Base-by-base conservation (phyloP, 2,888 invertebrate species). In the Gymnosoma rotundatum region DNA sequence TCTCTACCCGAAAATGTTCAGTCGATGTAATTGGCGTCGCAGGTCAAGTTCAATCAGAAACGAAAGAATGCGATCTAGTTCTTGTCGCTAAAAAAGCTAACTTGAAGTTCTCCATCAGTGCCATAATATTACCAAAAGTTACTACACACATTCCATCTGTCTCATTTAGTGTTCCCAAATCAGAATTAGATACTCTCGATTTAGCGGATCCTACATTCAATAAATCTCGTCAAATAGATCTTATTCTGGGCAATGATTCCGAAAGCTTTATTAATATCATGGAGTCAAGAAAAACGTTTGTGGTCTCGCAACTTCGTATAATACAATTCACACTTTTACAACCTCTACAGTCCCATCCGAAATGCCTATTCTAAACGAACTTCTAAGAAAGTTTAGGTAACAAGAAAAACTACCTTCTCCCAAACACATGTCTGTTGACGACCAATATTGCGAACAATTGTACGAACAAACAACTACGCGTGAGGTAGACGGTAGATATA, bases 11-110 rank as follows among this genome's bases (percentile, higher is more conserved):
- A n/a, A 60, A 63, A 25, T n/a, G 45, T 6, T 10, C 6, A 12
- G 42, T 58, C n/a, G n/a, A 66, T 10, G 64, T 78, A 12, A 50
- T 52, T 14, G 64, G 72, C 16, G 70, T 78, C 50, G 73, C 60
- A 6, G 66, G 79, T 0, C 20, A 58, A 21, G 54, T 63, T 9
- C 63, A 72, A 61, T 56, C 18, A 12, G 36, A 70, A n/a, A 42
- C 21, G 2, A 63, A 70, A 32, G 52, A 63, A 12, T 78, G 78
- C 32, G 14, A 18, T 5, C 4, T 76, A 0, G 54, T 42, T 14
- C 20, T 70, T 14, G 8, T 70, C 25, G 9, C 70, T 12, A 61
- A 45, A 25, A 45, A 14, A 14, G 5, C 9, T 1, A 48, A 64
- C 25, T 21, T 21, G 12, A 48, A 25, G 7, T 64, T 21, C 64